Conservation (phyloP, 2,797 vertebrate genomes). For the Allobates femoralis region DNA sequence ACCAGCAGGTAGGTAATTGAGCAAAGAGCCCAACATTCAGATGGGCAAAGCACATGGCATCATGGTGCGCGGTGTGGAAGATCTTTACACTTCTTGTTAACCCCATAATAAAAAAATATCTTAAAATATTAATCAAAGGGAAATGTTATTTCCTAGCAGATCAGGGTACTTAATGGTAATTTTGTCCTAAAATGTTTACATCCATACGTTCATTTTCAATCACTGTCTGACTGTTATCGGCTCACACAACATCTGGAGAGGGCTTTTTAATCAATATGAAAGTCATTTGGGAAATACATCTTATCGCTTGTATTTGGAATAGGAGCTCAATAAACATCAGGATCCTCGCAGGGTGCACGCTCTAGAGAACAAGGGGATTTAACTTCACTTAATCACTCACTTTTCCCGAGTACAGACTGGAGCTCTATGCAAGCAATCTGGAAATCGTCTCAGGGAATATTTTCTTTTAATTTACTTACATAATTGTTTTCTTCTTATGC, state of each 20-base stretch:
- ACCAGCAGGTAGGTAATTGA: neutral
- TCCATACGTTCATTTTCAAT: neutral
- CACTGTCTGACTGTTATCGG: neutral
- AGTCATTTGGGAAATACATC: constrained; percentile 24
- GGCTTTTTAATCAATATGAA: constrained; percentile 33
- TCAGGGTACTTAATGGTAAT: neutral
- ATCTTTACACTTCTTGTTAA: neutral
- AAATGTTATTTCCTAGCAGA: neutral
- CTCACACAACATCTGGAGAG: constrained; percentile 28
- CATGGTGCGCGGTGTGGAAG: neutral
- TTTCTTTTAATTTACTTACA: constrained; percentile 54
- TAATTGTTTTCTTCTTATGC: constrained; percentile 44
- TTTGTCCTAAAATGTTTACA: constrained; percentile 6
- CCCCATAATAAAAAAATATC: neutral
- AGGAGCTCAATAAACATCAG: constrained; percentile 47
- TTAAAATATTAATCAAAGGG: neutral
- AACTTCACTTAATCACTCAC: constrained; percentile 47
- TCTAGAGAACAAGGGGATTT: constrained; percentile 45
- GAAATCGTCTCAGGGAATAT: constrained; percentile 45
- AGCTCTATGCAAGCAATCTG: constrained; percentile 48
- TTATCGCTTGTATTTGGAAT: constrained; percentile 36
- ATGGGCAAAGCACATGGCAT: neutral
- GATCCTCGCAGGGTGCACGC: constrained; percentile 39
- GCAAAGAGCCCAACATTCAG: neutral
- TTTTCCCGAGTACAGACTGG: constrained; percentile 40